These are phyloP conservation scores for Rhynchotus rufescens DNA, from an alignment of 2,797 vertebrate genomes.

Conservation along the genomic window DNA sequence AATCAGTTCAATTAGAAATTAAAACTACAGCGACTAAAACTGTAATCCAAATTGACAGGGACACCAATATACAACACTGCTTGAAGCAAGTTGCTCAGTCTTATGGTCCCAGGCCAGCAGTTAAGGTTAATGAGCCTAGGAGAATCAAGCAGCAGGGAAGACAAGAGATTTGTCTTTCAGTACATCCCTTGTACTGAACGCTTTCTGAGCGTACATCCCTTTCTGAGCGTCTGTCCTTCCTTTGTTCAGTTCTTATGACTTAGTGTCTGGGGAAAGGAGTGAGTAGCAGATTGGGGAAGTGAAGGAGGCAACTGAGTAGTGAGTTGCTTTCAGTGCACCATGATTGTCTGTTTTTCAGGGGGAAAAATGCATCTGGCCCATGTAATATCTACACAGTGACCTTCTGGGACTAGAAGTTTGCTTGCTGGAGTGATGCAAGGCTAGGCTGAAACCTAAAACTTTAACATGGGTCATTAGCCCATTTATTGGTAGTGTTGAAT, in stretches of 20 bases:
- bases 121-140: not conserved
- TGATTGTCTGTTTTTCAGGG: not conserved
- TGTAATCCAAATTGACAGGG: not conserved
- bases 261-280: not conserved
- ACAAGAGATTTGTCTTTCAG: not conserved
- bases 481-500: not conserved
- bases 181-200: not conserved
- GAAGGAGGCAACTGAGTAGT: not conserved
- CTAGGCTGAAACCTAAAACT: not conserved
- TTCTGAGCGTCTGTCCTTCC: not conserved
- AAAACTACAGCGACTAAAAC: not conserved
- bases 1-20: not conserved
- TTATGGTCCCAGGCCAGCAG: not conserved
- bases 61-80: not conserved
- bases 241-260: not conserved
- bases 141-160: not conserved
- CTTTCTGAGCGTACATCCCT: not conserved
- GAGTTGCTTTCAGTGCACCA: not conserved
- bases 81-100: not conserved
- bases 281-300: not conserved
- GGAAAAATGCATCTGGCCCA: not conserved
- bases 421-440: not conserved
- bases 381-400: not conserved
- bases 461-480: not conserved
- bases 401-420: not conserved